These are phyloP conservation scores for Eilema depressum DNA, from an alignment of 2,888 invertebrate genomes.

Conservation along the genomic window DNA sequence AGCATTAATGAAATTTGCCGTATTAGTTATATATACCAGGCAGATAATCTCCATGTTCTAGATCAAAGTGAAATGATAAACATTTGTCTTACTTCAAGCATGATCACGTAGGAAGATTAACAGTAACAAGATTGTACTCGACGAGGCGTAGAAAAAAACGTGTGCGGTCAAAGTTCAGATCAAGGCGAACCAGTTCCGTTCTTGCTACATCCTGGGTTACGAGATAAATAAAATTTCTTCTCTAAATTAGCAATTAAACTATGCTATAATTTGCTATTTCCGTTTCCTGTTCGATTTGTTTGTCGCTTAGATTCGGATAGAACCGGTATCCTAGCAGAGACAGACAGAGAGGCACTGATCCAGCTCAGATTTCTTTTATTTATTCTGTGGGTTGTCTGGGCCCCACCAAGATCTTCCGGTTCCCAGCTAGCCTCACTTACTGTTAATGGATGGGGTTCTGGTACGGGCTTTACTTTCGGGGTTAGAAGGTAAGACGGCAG, in stretches of 20 bases:
- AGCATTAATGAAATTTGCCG: too few species aligned
- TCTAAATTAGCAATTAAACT: not conserved
- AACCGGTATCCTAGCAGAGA: not conserved
- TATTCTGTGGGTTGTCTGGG: too few species aligned
- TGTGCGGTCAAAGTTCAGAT: not conserved
- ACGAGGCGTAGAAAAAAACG: not conserved
- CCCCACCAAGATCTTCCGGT: too few species aligned
- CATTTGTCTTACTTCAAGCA: not conserved
- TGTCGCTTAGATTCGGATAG: not conserved
- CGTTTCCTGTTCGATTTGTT: not conserved
- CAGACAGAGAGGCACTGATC: not conserved
- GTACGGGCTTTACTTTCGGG: too few species aligned
- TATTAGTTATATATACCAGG: too few species aligned
- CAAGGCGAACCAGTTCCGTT: not conserved
- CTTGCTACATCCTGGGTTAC: not conserved
- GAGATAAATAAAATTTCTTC: not conserved
- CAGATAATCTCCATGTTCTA: constrained; percentile 24
- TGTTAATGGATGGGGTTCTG: too few species aligned
- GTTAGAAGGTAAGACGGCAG: too few species aligned
- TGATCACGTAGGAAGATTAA: not conserved
- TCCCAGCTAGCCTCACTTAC: too few species aligned
- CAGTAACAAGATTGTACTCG: not conserved
- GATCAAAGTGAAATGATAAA: not conserved
- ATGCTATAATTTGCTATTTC: not conserved
- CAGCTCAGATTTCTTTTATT: too few species aligned